Conservation (phyloP, 1,140 invertebrate genomes). For the Fopius arisanus region DNA sequence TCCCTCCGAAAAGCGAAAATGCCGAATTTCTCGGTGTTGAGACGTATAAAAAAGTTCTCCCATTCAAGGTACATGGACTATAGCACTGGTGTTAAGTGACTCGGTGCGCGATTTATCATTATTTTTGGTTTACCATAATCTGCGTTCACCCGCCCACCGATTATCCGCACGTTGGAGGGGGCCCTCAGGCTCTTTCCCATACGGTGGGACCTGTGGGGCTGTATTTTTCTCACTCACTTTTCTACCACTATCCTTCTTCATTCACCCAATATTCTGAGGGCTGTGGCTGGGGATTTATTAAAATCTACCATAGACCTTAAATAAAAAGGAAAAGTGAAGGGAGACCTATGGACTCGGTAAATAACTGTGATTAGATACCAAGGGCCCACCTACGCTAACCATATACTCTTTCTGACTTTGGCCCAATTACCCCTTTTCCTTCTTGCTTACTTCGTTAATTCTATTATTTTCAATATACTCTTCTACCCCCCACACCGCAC, state of each 20-base stretch:
- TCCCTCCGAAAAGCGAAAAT: background rate
- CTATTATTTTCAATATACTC: background rate
- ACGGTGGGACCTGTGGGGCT: constrained; percentile 44
- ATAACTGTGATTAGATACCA: constrained; percentile 52
- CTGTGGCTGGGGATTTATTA: constrained; percentile 41
- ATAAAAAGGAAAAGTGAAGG: constrained; percentile 9
- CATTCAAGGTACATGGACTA: background rate
- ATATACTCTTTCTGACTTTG: constrained; percentile 12
- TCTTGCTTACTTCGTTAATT: background rate
- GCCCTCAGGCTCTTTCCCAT: constrained; percentile 53
- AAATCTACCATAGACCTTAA: constrained; percentile 38
- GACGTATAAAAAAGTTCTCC: background rate
- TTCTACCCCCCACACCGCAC: too few relatives aligned
- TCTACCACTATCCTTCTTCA: constrained; percentile 9
- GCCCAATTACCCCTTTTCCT: background rate
- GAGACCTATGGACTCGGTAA: constrained; percentile 23
- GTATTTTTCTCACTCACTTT: constrained; percentile 18
- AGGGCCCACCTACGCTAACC: constrained; percentile 48
- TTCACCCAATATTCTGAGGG: constrained; percentile 9
- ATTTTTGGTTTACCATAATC: constrained; percentile 57
- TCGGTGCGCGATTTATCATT: constrained; percentile 47
- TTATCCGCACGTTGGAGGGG: constrained; percentile 49
- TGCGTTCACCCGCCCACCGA: constrained; percentile 47
- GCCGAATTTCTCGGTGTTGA: background rate
- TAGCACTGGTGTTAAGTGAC: constrained; percentile 1